These are phyloP conservation scores for Chrysochloris asiatica DNA, from an alignment of 2,113 vertebrate genomes.

Conservation along the genomic window DNA sequence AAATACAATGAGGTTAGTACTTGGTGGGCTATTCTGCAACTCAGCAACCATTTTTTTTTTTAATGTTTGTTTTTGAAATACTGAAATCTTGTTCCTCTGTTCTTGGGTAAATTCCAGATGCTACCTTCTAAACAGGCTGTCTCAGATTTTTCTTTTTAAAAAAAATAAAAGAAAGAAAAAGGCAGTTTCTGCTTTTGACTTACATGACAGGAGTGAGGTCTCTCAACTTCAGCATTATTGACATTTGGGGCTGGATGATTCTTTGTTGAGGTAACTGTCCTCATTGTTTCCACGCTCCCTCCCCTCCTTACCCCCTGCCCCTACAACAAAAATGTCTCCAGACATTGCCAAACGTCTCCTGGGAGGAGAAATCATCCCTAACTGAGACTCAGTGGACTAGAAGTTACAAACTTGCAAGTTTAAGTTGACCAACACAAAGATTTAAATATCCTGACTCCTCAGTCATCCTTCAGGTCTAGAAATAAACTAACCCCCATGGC, in stretches of 20 bases:
- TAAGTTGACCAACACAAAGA: neutral
- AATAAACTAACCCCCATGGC: too few species aligned
- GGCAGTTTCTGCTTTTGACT: neutral
- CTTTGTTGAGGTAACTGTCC: neutral
- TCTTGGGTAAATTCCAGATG: neutral
- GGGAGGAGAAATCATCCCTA: neutral
- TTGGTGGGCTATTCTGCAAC: neutral
- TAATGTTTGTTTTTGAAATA: neutral
- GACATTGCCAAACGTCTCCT: neutral
- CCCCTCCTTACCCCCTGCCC: neutral
- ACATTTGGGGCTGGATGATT: neutral
- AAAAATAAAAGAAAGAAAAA: neutral
- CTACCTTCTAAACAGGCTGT: neutral
- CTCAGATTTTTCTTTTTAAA: too few species aligned
- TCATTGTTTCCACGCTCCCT: too few species aligned
- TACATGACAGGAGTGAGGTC: neutral
- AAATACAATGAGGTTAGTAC: slow-evolving; percentile 10
- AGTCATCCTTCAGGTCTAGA: too few species aligned
- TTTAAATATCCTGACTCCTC: too few species aligned
- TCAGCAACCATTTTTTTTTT: neutral
- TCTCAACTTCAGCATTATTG: too few species aligned
- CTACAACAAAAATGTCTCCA: neutral
- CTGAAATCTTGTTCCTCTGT: neutral
- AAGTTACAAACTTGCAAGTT: neutral
- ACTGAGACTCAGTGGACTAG: neutral